Evolutionary conservation across 2,888 invertebrate species (phyloP), one percentile per base, ranked within the genome.

Genomic region (Belgica antarctica): DNA sequence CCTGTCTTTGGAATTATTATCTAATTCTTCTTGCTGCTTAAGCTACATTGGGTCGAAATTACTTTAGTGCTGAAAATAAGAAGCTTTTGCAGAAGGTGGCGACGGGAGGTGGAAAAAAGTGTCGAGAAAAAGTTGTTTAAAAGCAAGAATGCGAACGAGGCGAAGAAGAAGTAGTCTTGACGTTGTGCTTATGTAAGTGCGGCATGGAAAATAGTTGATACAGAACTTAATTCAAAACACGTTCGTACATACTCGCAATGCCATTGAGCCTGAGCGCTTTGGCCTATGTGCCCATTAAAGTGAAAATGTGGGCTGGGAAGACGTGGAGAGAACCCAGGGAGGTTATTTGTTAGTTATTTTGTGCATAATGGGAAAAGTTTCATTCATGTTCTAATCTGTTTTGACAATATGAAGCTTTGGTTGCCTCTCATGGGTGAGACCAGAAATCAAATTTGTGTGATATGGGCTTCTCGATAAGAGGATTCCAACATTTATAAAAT

Each of bases 151-250:
- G 15, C 31, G 34, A 34, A 12, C n/a, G 31, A 41, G 36, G 41
- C 10, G 46, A 41, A 41, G 41, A 15, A 41, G 41, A 15, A 41
- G 15, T 15, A 41, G 41, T 12, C 66, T 47, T 66, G 66, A 66
- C 52, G 66, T 47, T 24, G 66, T 66, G 52, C 46, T 66, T 66
- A 47, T 66, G 36, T 63, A 41, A 31, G 31, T 63, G 27, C 41
- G 63, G 41, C 63, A 66, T 66, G 66, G n/a, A n/a, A 66, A 66
- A 66, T 66, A 66, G 52, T 66, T 66, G 66, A 66, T 66, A 66
- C 47, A 34, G 47, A 66, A 47, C 46, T 28, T 47, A 47, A 66
- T 66, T 66, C 66, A 47, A 36, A 66, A 47, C 66, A 66, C 66
- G 66, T 66, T 22, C 7, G 15, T 19, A n/a, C 7, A 52, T 66